These are phyloP conservation scores for Microtus richardsoni DNA, from an alignment of 2,113 vertebrate genomes.

Conservation along the genomic window DNA sequence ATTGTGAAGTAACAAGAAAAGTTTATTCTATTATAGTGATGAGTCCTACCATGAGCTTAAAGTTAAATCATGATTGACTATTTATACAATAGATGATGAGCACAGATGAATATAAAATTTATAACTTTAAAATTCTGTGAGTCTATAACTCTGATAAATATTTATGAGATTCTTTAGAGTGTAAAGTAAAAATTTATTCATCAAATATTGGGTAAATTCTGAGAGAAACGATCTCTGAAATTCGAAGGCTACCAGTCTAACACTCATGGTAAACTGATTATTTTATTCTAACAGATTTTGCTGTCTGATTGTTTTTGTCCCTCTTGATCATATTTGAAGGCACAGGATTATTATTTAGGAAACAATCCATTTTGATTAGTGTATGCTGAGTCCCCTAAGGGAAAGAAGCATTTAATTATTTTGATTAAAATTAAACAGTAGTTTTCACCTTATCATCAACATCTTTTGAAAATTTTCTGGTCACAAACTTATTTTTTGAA, in stretches of 20 bases:
- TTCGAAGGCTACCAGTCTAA: not conserved
- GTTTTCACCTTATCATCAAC: not conserved
- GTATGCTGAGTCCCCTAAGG: not conserved
- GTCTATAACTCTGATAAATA: not conserved
- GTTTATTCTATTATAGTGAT: not conserved
- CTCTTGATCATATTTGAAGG: conserved; percentile 18
- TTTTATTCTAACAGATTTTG: conserved; percentile 23
- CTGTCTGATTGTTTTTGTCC: conserved; percentile 31
- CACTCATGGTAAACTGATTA: not conserved
- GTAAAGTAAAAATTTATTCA: conserved; percentile 11
- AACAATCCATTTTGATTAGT: conserved; percentile 50
- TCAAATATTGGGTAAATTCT: conserved; percentile 30
- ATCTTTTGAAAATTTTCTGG: conserved; percentile 15
- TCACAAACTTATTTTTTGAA: conserved; percentile 11
- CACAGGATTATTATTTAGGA: conserved; percentile 41
- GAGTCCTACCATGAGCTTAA: not conserved
- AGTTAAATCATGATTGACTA: not conserved
- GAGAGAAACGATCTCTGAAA: conserved; percentile 8
- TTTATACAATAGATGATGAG: not conserved
- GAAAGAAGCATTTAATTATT: conserved; percentile 50
- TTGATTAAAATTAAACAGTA: conserved; percentile 41
- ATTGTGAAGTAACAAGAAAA: not conserved
- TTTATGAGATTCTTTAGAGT: conserved; percentile 30
- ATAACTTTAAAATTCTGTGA: conserved; percentile 26
- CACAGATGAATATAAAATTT: not conserved